A percentile compares a stretch with the other conserved stretches of the same genome.
These are phyloP conservation scores for Eurois occulta DNA, from an alignment of 2,888 invertebrate species.

Conservation along the genomic window DNA sequence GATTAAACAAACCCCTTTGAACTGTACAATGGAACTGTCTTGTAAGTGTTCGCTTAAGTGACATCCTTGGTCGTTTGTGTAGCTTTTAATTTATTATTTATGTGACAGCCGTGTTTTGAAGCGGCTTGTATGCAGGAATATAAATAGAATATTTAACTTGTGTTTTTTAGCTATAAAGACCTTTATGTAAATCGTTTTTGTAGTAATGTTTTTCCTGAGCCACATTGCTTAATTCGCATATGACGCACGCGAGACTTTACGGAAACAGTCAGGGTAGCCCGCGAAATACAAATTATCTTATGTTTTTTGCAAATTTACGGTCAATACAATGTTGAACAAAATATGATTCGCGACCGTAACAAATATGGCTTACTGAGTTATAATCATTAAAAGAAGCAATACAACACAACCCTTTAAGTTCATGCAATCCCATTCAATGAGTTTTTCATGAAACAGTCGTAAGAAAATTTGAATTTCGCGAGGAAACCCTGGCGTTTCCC, in stretches of 20 bases:
- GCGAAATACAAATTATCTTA: too few species aligned
- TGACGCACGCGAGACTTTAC: not conserved
- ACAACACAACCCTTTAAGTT: too few species aligned
- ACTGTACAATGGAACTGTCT: constrained; percentile 24
- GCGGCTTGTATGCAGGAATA: not conserved
- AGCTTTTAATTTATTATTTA: constrained; percentile 39
- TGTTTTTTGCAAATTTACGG: too few species aligned
- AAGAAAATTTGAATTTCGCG: too few species aligned
- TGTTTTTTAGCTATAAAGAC: not conserved
- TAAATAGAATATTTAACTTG: not conserved
- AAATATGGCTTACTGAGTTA: too few species aligned
- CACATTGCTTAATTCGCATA: not conserved
- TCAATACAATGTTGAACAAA: too few species aligned
- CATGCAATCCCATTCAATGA: too few species aligned
- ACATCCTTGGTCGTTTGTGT: constrained; percentile 36
- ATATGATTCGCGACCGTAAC: too few species aligned
- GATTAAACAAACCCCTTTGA: constrained; percentile 61
- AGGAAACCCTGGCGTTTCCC: too few species aligned
- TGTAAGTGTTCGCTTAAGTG: constrained; percentile 34
- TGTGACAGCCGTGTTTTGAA: constrained; percentile 10
- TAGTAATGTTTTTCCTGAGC: not conserved
- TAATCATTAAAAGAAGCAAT: too few species aligned
- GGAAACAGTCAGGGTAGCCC: too few species aligned
- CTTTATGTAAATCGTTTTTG: accelerated
- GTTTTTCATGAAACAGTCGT: too few species aligned